A percentile compares a stretch with the other conserved stretches of the same genome.
Evolutionary conservation across 2,888 invertebrate species (phyloP).

Genomic region (Caenorhabditis sp.): DNA sequence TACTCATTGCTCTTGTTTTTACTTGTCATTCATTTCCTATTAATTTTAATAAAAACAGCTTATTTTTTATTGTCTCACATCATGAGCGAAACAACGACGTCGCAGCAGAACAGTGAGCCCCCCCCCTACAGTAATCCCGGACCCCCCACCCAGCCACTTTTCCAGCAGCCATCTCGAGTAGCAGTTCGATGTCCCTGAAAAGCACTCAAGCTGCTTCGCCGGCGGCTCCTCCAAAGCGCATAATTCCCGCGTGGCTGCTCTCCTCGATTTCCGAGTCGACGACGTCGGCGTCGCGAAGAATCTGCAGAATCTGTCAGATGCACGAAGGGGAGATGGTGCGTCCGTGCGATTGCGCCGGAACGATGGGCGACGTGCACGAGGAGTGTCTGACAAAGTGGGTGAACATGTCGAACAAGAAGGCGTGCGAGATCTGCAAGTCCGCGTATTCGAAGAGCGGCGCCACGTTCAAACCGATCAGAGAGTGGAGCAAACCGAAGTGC

Average conservation of each 20-base stretch:
- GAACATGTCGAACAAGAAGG: conserved; percentile 62
- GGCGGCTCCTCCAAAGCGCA: conserved; percentile 12
- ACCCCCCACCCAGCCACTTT: not conserved
- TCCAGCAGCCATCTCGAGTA: conserved; percentile 41
- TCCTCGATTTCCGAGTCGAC: conserved; percentile 33
- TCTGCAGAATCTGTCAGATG: conserved; percentile 75
- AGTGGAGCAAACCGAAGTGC: conserved; percentile 66
- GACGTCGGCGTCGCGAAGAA: conserved; percentile 50
- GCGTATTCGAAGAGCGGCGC: conserved; percentile 65
- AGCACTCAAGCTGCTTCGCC: conserved; percentile 34
- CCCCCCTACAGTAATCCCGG: too few relatives aligned
- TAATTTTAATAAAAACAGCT: conserved; percentile 10
- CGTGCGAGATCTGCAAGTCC: conserved; percentile 73
- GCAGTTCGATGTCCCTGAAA: conserved; percentile 24
- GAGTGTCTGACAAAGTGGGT: conserved; percentile 73
- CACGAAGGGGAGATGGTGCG: conserved; percentile 71
- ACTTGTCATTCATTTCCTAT: conserved; percentile 17
- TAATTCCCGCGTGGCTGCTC: conserved; percentile 27
- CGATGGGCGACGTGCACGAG: conserved; percentile 73
- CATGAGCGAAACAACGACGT: conserved; percentile 31
- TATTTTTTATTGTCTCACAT: conserved; percentile 7
- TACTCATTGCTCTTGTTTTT: conserved; percentile 4
- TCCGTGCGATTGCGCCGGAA: conserved; percentile 74
- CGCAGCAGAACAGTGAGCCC: too few relatives aligned
- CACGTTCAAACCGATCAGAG: conserved; percentile 58